Evolutionary conservation across 2,888 invertebrate species (phyloP).

Genomic region (Sussaba pulchella): DNA sequence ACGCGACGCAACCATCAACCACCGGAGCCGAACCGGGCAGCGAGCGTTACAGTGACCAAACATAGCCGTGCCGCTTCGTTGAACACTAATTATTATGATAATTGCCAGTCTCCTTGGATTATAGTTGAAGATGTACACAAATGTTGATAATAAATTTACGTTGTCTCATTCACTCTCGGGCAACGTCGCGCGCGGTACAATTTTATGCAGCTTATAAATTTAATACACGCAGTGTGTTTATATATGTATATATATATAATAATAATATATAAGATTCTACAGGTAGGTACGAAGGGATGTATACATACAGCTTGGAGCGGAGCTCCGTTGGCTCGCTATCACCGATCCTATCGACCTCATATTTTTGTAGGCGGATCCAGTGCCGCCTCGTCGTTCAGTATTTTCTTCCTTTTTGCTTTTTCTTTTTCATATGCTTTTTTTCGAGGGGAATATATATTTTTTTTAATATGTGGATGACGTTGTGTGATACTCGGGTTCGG

Average conservation of each 20-base stretch:
- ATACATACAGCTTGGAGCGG: constrained; percentile 54
- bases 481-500: constrained; percentile 55
- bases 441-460: constrained; percentile 14
- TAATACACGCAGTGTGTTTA: constrained; percentile 17
- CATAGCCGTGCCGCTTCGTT: constrained; percentile 61
- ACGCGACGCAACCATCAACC: no score
- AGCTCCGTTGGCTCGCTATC: constrained; percentile 63
- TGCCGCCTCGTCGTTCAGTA: constrained; percentile 67
- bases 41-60: constrained; percentile 64
- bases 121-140: constrained; percentile 54
- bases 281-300: constrained; percentile 46
- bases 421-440: background rate
- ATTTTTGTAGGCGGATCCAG: constrained; percentile 68
- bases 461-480: constrained; percentile 43
- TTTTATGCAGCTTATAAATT: constrained; percentile 28
- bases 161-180: constrained; percentile 12
- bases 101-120: constrained; percentile 61
- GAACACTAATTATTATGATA: constrained; percentile 68
- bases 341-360: constrained; percentile 68
- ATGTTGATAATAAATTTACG: constrained; percentile 49
- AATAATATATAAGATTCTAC: constrained; percentile 47
- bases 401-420: constrained; percentile 55
- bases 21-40: constrained; percentile 20
- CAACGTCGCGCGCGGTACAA: background rate
- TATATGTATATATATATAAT: constrained; percentile 4